phyloP scores from a whole-genome alignment of 2,888 invertebrate genomes.

The Drosophila dives region DNA sequence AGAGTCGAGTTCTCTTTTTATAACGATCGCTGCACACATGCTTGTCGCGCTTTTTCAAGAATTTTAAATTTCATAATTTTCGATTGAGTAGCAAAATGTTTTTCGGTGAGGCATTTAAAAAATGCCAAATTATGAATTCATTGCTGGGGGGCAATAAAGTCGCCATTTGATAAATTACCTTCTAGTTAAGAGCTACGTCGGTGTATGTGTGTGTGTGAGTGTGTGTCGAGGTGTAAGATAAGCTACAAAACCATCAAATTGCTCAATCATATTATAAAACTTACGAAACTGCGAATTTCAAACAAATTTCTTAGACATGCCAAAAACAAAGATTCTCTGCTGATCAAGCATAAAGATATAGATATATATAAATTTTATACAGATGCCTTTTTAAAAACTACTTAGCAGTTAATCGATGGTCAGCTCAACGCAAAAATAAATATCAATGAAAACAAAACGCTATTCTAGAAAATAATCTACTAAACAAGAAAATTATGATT shows the following conservation, averaged over 20 bases:
- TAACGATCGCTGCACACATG: neutral
- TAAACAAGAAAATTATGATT: slow-evolving; percentile 67
- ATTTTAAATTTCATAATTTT: slow-evolving; percentile 19
- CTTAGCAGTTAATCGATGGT: neutral
- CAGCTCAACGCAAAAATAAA: neutral
- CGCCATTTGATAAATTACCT: slow-evolving; percentile 11
- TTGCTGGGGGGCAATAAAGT: neutral
- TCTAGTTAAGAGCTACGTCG: slow-evolving; percentile 1
- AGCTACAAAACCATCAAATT: slow-evolving; percentile 3
- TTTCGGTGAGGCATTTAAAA: slow-evolving; percentile 5
- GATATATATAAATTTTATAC: neutral
- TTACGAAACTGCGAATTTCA: neutral
- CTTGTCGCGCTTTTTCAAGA: neutral
- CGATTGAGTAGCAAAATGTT: slow-evolving; percentile 2
- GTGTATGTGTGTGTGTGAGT: neutral
- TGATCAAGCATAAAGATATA: neutral
- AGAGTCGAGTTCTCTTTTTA: neutral
- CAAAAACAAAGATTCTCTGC: neutral
- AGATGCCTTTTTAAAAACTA: slow-evolving; percentile 5
- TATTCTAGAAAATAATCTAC: neutral
- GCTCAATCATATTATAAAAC: slow-evolving; percentile 5
- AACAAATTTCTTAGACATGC: neutral
- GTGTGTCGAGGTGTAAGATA: slow-evolving; percentile 5
- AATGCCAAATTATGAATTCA: slow-evolving; percentile 15
- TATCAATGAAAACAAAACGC: neutral